These are phyloP conservation scores for Alentia gelatinosa DNA, from an alignment of 2,888 invertebrate species.

Conservation along the genomic window DNA sequence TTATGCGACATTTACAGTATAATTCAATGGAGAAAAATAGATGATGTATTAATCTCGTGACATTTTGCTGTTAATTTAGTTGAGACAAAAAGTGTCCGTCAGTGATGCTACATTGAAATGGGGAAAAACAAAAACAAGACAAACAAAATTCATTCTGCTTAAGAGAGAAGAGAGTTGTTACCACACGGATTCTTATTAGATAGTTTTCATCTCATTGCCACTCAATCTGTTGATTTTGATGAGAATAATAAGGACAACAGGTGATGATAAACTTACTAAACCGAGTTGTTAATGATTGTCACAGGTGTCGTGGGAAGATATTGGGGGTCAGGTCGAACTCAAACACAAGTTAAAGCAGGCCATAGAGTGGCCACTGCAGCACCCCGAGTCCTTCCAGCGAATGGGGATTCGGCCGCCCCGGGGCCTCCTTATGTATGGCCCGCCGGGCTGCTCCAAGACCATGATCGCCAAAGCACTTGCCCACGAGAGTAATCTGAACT, in stretches of 20 bases:
- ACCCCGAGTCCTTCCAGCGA: constrained; percentile 90
- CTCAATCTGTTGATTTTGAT: neutral
- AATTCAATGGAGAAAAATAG: too few relatives aligned
- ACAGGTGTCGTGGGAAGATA: constrained; percentile 88
- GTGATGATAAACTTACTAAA: neutral
- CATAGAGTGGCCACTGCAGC: constrained; percentile 95
- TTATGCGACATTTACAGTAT: too few relatives aligned
- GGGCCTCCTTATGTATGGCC: constrained; percentile 96
- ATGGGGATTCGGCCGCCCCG: constrained; percentile 92
- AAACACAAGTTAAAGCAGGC: constrained; percentile 88
- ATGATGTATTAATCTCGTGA: too few relatives aligned
- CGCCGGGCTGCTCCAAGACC: constrained; percentile 99
- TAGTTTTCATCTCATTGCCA: neutral
- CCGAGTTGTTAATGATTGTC: neutral
- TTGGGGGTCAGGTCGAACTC: constrained; percentile 93
- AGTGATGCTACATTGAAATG: too few relatives aligned
- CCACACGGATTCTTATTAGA: too few relatives aligned
- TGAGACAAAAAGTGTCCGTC: too few relatives aligned
- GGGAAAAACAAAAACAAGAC: too few relatives aligned
- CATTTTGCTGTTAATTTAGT: too few relatives aligned
- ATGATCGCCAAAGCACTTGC: constrained; percentile 98
- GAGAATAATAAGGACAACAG: neutral
- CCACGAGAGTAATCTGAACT: constrained; percentile 96
- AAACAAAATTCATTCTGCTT: too few relatives aligned
- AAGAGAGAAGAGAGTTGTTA: too few relatives aligned